Conservation (phyloP, 2,113 vertebrate species). For the Regulus satrapa region DNA sequence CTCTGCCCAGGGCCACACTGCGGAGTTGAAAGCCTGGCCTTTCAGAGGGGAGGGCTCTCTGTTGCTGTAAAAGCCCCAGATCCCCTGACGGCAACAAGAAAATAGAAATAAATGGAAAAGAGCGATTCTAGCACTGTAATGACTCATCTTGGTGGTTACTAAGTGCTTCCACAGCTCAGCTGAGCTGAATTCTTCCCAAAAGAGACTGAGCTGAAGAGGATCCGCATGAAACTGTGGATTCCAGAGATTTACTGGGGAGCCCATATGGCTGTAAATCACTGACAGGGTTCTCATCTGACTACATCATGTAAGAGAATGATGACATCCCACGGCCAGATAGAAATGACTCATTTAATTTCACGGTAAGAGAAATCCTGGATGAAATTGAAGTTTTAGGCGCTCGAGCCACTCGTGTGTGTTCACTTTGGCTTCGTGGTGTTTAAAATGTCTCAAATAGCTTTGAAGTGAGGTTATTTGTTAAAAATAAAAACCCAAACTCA, state of each 20-base stretch:
- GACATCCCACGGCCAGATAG: neutral
- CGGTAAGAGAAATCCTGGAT: constrained; percentile 9
- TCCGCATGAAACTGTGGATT: neutral
- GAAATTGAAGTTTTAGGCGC: neutral
- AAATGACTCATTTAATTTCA: neutral
- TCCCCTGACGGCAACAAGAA: neutral
- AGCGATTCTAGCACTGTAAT: neutral
- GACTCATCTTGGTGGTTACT: neutral
- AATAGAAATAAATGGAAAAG: constrained; percentile 22
- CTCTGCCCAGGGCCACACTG: neutral
- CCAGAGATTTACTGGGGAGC: neutral
- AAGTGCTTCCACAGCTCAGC: neutral
- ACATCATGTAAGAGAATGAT: neutral
- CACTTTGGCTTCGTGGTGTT: neutral
- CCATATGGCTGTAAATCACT: neutral
- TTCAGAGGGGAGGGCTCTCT: neutral
- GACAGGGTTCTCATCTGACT: neutral
- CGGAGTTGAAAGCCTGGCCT: neutral
- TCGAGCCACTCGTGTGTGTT: neutral
- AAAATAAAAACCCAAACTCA: neutral
- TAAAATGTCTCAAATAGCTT: neutral
- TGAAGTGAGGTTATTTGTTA: neutral
- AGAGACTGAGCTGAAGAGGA: neutral
- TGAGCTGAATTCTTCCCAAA: neutral
- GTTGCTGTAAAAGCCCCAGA: neutral